Evolutionary conservation across 2,113 vertebrate species (phyloP).

Genomic region (Gorsachius goisagi): DNA sequence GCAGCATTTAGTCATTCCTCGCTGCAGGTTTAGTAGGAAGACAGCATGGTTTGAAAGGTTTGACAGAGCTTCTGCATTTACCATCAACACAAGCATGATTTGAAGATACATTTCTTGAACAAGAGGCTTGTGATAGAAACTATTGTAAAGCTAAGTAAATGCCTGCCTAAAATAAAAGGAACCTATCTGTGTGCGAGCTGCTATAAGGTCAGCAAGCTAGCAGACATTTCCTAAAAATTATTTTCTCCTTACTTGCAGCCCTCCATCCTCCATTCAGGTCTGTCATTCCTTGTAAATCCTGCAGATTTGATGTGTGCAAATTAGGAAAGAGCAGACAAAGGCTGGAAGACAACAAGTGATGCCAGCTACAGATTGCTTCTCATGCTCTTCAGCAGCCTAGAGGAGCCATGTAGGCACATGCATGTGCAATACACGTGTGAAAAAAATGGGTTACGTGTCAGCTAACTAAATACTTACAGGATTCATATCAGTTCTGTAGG

Average conservation of each 20-base stretch:
- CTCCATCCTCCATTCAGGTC: not conserved
- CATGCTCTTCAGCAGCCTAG: not conserved
- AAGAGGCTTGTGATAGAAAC: not conserved
- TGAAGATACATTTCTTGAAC: not conserved
- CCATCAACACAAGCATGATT: not conserved
- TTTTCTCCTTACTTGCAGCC: not conserved
- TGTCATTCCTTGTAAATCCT: not conserved
- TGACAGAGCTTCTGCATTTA: not conserved
- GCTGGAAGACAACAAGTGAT: not conserved
- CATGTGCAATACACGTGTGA: not conserved
- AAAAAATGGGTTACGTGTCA: not conserved
- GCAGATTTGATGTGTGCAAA: not conserved
- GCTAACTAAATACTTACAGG: not conserved
- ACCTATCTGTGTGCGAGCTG: not conserved
- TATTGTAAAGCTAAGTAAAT: not conserved
- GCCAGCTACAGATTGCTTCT: not conserved
- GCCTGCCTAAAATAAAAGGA: not conserved
- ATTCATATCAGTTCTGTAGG: slow-evolving; percentile 8
- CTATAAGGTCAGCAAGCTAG: not conserved
- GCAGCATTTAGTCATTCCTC: not conserved
- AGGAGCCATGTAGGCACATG: not conserved
- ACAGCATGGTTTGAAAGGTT: not conserved
- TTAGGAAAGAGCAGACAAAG: not conserved
- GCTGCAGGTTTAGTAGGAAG: not conserved
- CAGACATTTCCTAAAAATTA: not conserved